Conservation (phyloP, 2,888 invertebrate species). For the Idaea aversata region DNA sequence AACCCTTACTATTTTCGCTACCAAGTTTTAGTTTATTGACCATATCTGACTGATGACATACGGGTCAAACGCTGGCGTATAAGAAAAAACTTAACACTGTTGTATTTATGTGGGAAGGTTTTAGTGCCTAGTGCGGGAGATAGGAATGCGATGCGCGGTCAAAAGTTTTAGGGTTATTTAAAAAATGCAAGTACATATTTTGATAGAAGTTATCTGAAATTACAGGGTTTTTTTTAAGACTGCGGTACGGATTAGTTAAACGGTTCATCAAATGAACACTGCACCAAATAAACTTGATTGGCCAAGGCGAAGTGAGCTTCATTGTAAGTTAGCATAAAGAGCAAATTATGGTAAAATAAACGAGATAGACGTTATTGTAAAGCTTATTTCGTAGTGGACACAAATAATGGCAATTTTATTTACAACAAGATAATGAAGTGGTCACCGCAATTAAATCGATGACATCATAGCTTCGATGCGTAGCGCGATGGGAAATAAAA, state of each 20-base stretch:
- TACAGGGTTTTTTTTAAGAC: not conserved
- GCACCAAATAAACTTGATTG: not conserved
- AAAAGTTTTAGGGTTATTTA: too few relatives aligned
- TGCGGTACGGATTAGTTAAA: not conserved
- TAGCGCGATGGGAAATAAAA: slow-evolving; percentile 66
- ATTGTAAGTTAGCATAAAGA: not conserved
- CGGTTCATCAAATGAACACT: not conserved
- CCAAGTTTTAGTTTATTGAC: too few relatives aligned
- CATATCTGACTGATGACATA: too few relatives aligned
- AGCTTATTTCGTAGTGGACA: slow-evolving; percentile 46
- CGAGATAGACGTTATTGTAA: slow-evolving; percentile 18
- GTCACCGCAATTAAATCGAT: slow-evolving; percentile 71
- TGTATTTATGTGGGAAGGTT: too few relatives aligned
- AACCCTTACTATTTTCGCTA: not conserved
- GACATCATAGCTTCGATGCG: slow-evolving; percentile 66
- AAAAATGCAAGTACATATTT: too few relatives aligned
- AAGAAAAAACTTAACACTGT: too few relatives aligned
- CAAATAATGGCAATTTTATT: slow-evolving; percentile 30
- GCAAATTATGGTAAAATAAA: not conserved
- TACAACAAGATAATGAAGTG: slow-evolving; percentile 66
- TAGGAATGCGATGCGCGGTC: too few relatives aligned
- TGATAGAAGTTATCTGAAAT: not conserved
- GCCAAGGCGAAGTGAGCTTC: not conserved
- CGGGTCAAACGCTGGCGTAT: too few relatives aligned
- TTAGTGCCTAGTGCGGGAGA: too few relatives aligned